Evolutionary conservation across 2,797 vertebrate species (phyloP).

Genomic region (Atherinosoma microstoma): DNA sequence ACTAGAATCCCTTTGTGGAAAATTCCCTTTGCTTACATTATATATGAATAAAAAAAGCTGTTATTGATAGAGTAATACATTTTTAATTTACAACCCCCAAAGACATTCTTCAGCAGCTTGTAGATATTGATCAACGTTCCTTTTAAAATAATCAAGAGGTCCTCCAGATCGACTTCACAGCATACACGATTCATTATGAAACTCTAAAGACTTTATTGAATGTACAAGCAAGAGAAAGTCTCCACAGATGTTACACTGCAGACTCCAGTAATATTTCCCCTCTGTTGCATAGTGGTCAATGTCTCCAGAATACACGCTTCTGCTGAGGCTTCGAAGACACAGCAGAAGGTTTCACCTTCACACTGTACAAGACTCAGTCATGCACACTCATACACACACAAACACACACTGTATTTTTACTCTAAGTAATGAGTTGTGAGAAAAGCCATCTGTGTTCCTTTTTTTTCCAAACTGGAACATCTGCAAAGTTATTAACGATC

Average conservation of each 20-base stretch:
- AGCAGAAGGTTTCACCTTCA: conserved; percentile 15
- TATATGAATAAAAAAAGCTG: background rate
- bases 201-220: background rate
- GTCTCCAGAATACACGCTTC: conserved; percentile 11
- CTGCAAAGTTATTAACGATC: conserved; percentile 54
- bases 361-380: conserved; percentile 26
- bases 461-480: conserved; percentile 48
- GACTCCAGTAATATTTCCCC: conserved; percentile 12
- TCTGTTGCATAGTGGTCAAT: conserved; percentile 2
- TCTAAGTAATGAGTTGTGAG: conserved; percentile 70
- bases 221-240: conserved; percentile 11
- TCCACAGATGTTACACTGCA: conserved; percentile 20
- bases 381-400: conserved; percentile 6
- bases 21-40: background rate
- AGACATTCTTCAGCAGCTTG: background rate
- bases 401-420: conserved; percentile 40
- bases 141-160: conserved; percentile 19
- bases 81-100: background rate
- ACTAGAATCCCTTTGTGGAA: background rate
- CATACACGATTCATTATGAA: conserved; percentile 14
- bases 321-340: conserved; percentile 2
- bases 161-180: background rate
- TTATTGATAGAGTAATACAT: background rate
- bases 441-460: conserved; percentile 71
- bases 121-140: conserved; percentile 6